Conservation (phyloP, 1,140 invertebrate genomes). For the Neodiprion virginianus region DNA sequence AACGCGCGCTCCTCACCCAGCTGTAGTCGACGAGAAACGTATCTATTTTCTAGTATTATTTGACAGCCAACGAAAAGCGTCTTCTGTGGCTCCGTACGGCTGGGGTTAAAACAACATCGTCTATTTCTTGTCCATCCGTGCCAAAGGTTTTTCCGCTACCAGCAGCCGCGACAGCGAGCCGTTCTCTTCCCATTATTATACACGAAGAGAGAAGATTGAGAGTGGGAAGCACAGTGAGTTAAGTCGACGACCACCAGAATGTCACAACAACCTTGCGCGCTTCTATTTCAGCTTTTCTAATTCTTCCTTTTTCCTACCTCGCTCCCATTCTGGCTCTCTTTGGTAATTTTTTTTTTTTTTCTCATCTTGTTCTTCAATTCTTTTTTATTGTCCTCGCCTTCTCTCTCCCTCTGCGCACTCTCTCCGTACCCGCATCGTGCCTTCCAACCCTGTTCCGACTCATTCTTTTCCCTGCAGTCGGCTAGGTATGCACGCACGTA, state of each 20-base stretch:
- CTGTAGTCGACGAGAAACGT: neutral
- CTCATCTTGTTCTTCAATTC: neutral
- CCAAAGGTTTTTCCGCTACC: neutral
- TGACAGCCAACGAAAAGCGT: neutral
- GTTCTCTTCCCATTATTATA: no score
- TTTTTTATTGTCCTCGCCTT: neutral
- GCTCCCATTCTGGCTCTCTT: constrained; percentile 1
- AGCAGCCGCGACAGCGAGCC: neutral
- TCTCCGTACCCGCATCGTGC: neutral
- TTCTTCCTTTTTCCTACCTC: neutral
- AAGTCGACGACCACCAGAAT: constrained; percentile 3
- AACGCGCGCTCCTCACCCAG: no score
- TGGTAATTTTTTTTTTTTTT: neutral
- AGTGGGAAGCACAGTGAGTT: neutral
- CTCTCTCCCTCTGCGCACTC: neutral
- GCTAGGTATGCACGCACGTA: no score
- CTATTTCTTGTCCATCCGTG: neutral
- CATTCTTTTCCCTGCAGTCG: no score
- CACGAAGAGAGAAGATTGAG: no score
- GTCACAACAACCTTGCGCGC: constrained; percentile 3
- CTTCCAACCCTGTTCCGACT: neutral
- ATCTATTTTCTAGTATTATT: neutral
- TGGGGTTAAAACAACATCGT: neutral
- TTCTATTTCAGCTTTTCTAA: neutral
- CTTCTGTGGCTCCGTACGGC: neutral